A percentile compares a stretch with the other conserved stretches of the same genome.
phyloP scores from a whole-genome alignment of 2,797 vertebrate genomes.

The Clarias laeviceps region DNA sequence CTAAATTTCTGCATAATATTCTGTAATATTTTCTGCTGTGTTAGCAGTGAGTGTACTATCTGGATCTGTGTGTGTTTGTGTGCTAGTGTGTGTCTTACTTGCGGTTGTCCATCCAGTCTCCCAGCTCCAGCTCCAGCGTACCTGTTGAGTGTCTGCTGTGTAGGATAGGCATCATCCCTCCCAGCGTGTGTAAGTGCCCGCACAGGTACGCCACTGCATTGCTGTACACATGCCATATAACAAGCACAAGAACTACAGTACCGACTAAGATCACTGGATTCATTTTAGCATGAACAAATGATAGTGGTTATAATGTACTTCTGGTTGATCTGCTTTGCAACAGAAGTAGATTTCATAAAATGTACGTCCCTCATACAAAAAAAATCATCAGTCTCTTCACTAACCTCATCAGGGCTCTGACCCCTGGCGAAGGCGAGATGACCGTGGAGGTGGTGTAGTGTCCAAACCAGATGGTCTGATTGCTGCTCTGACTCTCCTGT shows the following conservation, averaged over 20 bases:
- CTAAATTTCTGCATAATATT: background rate
- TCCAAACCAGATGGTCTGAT: constrained; percentile 97
- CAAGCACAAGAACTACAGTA: background rate
- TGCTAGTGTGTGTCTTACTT: constrained; percentile 67
- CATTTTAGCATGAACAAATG: background rate
- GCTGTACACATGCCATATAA: constrained; percentile 67
- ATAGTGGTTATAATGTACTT: background rate
- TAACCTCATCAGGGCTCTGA: constrained; percentile 89
- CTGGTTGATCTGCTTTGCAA: background rate
- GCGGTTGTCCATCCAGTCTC: constrained; percentile 95
- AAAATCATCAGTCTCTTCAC: background rate
- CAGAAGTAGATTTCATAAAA: background rate
- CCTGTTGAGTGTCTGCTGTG: constrained; percentile 87
- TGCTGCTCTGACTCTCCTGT: constrained; percentile 81
- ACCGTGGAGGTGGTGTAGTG: constrained; percentile 95
- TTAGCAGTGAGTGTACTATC: background rate
- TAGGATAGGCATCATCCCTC: constrained; percentile 89
- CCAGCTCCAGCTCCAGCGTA: constrained; percentile 92
- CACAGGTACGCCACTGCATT: constrained; percentile 92
- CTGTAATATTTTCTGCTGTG: background rate
- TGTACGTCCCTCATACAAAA: background rate
- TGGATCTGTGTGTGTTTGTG: constrained; percentile 1
- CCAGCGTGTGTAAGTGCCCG: constrained; percentile 93
- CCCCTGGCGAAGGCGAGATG: constrained; percentile 86
- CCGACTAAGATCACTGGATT: background rate